These are phyloP conservation scores for Heliothis subflexa DNA, from an alignment of 1,140 invertebrate species.

Conservation along the genomic window DNA sequence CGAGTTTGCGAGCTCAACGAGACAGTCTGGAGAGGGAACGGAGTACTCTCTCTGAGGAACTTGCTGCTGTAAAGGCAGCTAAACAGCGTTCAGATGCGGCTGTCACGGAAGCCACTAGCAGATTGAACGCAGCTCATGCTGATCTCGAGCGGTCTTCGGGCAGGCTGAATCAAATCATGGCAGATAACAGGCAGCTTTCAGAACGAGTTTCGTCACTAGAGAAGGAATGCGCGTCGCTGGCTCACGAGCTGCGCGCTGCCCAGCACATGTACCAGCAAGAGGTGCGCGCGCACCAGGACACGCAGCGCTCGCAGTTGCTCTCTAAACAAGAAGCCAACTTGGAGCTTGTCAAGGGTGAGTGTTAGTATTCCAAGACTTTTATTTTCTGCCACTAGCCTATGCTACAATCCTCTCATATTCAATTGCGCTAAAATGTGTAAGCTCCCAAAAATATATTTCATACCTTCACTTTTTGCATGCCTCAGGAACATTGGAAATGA, in stretches of 20 bases:
- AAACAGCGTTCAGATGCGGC: conserved; percentile 84
- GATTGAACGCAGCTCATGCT: conserved; percentile 89
- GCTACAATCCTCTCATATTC: conserved; percentile 53
- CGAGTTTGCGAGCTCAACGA: conserved; percentile 91
- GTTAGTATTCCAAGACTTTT: conserved; percentile 35
- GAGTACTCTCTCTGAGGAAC: conserved; percentile 91
- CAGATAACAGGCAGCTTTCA: conserved; percentile 92
- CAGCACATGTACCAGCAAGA: conserved; percentile 96
- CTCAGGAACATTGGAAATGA: conserved; percentile 84
- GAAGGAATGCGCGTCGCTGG: conserved; percentile 95
- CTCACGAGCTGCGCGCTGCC: conserved; percentile 94
- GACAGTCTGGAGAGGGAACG: conserved; percentile 94
- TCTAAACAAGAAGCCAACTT: conserved; percentile 96
- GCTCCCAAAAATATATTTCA: conserved; percentile 58
- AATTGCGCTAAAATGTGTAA: conserved; percentile 45
- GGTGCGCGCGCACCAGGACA: conserved; percentile 95
- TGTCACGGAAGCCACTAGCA: conserved; percentile 93
- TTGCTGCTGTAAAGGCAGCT: conserved; percentile 94
- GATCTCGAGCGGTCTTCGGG: conserved; percentile 92
- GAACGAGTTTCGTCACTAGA: conserved; percentile 94
- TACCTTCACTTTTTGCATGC: conserved; percentile 83
- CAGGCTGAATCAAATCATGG: conserved; percentile 90
- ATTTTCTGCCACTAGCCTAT: conserved; percentile 27
- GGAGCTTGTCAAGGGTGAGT: conserved; percentile 95
- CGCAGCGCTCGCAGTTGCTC: conserved; percentile 93